Conservation (phyloP, 2,113 vertebrate genomes). For the Mustela lutreola region DNA sequence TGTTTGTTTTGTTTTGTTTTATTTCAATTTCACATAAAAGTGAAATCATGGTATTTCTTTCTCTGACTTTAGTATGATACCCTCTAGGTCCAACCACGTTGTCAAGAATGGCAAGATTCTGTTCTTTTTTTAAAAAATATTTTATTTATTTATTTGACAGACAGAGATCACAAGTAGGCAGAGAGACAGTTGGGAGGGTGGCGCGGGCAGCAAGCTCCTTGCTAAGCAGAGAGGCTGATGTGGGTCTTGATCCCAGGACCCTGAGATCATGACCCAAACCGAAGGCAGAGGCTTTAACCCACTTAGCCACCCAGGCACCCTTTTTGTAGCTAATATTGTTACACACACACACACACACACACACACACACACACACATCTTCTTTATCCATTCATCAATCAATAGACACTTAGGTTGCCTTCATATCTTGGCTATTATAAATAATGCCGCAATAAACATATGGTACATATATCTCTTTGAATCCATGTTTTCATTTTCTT, state of each 20-base stretch:
- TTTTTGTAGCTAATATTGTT: background rate
- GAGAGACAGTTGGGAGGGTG: too few species aligned
- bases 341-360: background rate
- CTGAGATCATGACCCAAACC: too few species aligned
- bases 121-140: background rate
- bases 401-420: background rate
- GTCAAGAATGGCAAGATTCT: background rate
- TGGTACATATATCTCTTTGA: background rate
- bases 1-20: background rate
- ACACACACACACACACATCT: background rate
- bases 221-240: too few species aligned
- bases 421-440: background rate
- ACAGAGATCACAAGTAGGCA: too few species aligned
- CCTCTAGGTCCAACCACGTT: background rate
- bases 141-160: too few species aligned
- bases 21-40: background rate
- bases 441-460: background rate
- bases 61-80: background rate
- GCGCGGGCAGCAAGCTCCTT: too few species aligned
- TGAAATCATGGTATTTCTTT: background rate
- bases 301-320: too few species aligned
- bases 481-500: background rate
- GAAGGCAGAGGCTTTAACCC: too few species aligned
- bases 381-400: background rate
- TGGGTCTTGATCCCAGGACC: too few species aligned